Evolutionary conservation across 2,797 vertebrate species (phyloP), one percentile per base, ranked within the genome.

Genomic region (Bovichtus diacanthus): DNA sequence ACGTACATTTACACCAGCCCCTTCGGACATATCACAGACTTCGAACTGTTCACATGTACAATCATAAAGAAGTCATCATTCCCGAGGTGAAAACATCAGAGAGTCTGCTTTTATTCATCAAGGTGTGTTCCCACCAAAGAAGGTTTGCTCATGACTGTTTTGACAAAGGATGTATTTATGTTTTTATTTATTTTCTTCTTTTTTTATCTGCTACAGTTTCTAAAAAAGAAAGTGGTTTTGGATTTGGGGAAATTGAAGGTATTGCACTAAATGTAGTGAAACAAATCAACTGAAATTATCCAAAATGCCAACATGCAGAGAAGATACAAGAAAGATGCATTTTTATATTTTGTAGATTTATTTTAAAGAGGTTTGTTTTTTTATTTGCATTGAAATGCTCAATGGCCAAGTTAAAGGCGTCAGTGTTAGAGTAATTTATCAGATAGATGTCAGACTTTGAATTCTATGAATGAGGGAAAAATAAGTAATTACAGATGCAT

Each of bases 251-350:
- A 71, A 80, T 71, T 74, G 68, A 89, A 85, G 25, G 55, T 90
- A 72, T 92, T 92, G 88, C 91, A 94, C 90, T 90, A 90, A 90
- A 90, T 92, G 90, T 94, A 93, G 91, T 90, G 18, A 82, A 91
- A 85, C 36, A 76, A 88, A 78, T 44, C 3, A 49, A 85, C 64
- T 74, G 68, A 88, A 70, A 84, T 76, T 18, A 85, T 90, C 73
- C 56, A 82, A 76, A 87, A 90, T 86, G 90, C 89, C 89, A 92
- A 92, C 83, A 78, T 81, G 82, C 85, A 91, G 86, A 89, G 76
- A 80, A 49, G 76, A 88, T 80, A 85, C 63, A 90, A 74, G 56
- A 88, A n/a, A 91, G 76, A 88, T 88, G 83, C 84, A 75, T 90
- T 92, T 92, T 91, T 92, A 88, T 93, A 92, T 92, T 91, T 92